Base-by-base conservation (phyloP, 2,113 vertebrate species). In the Xyliphius kryptos region DNA sequence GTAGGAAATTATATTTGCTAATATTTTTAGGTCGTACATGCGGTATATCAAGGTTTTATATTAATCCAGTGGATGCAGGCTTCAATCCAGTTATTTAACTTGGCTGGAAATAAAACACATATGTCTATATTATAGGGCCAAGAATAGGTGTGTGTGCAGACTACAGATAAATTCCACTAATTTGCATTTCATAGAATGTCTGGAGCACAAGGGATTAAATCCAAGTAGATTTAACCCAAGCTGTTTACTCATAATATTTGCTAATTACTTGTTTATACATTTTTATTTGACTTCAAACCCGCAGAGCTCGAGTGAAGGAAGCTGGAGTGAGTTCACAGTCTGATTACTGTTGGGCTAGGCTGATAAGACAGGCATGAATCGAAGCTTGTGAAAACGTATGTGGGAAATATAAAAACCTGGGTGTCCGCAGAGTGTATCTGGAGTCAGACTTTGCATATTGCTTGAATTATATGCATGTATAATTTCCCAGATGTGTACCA, bases 221-320 rank as follows among this genome's bases (percentile, higher is more conserved):
- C 63, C 32, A 38, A 71, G 60, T 54, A 46, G 46, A 62, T 62
- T 67, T 48, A 62, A 38, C 43, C 61, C 60, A 54, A 54, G 37
- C 58, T 58, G 41, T 59, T 70, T 50, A 36, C 63, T 36, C 58
- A 62, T 62, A 61, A 57, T 67, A 50, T 66, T 66, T 71, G 60
- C 59, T 66, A 61, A 67, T 67, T 57, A 71, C 43, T 67, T 38
- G 9, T 66, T 26, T 48, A 12, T 52, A 47, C 37, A 55, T 71
- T 65, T 61, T 49, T 52, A 57, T 65, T 47, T 57, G 63, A 54
- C 51, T 53, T 67, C 50, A 61, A n/a, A n/a, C n/a, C n/a, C n/a
- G n/a, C n/a, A n/a, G n/a, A n/a, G n/a, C n/a, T n/a, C n/a, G n/a
- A n/a, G n/a, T n/a, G n/a, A n/a, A n/a, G n/a, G n/a, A n/a, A n/a